phyloP scores from a whole-genome alignment of 1,140 invertebrate genomes.

The Drosophila sp. region DNA sequence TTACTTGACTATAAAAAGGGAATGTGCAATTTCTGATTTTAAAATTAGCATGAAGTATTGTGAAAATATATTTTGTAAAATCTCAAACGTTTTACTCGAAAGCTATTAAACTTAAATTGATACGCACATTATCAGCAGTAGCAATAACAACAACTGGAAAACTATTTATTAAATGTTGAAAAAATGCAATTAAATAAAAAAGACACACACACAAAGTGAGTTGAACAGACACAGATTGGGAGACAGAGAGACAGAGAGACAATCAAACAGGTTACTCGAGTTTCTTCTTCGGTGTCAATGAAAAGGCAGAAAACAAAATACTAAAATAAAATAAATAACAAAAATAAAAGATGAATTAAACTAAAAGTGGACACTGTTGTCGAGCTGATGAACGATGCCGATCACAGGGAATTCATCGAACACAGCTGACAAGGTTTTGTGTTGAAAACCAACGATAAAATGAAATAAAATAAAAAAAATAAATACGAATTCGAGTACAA shows the following conservation, averaged over 20 bases:
- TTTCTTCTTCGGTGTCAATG: slow-evolving; percentile 80
- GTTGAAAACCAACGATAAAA: slow-evolving; percentile 9
- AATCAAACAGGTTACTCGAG: slow-evolving; percentile 78
- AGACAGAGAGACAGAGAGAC: slow-evolving; percentile 33
- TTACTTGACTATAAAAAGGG: not conserved
- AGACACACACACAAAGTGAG: slow-evolving; percentile 33
- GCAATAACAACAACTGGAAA: slow-evolving; percentile 46
- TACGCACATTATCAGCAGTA: slow-evolving; percentile 36
- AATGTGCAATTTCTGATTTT: slow-evolving; percentile 5
- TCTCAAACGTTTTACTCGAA: not conserved
- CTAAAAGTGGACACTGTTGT: slow-evolving; percentile 41
- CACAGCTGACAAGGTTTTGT: slow-evolving; percentile 43
- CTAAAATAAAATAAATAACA: slow-evolving; percentile 38
- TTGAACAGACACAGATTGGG: slow-evolving; percentile 18
- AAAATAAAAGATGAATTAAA: slow-evolving; percentile 65
- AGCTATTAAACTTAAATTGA: slow-evolving; percentile 22
- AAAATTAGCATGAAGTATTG: slow-evolving; percentile 10
- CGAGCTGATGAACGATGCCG: slow-evolving; percentile 59
- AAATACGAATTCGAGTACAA: slow-evolving; percentile 4
- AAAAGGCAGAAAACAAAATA: slow-evolving; percentile 42
- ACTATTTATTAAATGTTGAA: slow-evolving; percentile 64
- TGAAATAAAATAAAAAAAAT: too few species aligned
- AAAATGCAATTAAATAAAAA: slow-evolving; percentile 48
- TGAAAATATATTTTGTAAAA: not conserved
- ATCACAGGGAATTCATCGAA: not conserved